Conservation (phyloP, 2,888 invertebrate species). For the Callimorpha dominula region DNA sequence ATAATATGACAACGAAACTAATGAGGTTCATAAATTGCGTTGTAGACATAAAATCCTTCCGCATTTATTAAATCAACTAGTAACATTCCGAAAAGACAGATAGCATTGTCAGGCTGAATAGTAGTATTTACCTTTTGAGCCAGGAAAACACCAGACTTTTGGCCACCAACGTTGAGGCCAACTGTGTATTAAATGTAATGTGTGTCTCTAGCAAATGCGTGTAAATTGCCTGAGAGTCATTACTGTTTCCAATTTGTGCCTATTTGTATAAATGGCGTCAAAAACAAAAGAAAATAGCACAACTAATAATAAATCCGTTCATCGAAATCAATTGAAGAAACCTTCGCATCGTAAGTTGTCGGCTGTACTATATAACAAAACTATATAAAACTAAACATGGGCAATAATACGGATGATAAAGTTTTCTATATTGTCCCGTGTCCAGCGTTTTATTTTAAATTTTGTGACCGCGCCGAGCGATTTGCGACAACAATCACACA, state of each 20-base stretch:
- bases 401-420: conserved; percentile 47
- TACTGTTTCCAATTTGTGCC: too few species aligned
- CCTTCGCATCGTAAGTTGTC: not conserved
- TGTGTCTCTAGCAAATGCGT: too few species aligned
- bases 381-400: conserved; percentile 6
- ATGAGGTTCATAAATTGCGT: too few species aligned
- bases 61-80: not conserved
- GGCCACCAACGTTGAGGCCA: too few species aligned
- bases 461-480: conserved; percentile 29
- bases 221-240: too few species aligned
- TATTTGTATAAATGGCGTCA: not conserved
- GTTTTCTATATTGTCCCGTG: conserved; percentile 39
- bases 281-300: not conserved
- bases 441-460: conserved; percentile 39
- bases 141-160: too few species aligned
- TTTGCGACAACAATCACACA: conserved; percentile 35
- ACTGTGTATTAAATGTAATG: too few species aligned
- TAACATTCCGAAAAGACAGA: not conserved
- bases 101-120: not conserved
- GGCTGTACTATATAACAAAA: not conserved
- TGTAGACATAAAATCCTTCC: not conserved
- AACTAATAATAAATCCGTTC: not conserved
- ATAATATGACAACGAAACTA: not conserved
- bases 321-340: not conserved
- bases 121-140: not conserved